phyloP scores from a whole-genome alignment of 2,888 invertebrate species.

The Scaptomyza reducta region DNA sequence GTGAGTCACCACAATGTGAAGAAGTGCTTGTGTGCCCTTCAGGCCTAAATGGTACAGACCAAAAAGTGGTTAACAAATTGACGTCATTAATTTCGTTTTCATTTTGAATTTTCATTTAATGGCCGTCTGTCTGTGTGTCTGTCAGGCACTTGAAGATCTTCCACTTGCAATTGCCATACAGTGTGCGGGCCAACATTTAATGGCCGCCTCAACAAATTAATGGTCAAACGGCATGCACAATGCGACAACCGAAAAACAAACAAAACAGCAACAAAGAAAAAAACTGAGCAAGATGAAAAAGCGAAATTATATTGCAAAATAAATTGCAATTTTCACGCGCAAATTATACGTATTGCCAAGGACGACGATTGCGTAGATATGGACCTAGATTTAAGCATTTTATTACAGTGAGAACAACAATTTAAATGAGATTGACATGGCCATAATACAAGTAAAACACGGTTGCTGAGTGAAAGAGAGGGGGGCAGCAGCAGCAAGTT shows the following conservation, averaged over 20 bases:
- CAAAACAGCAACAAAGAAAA: not conserved
- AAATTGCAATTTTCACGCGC: conserved; percentile 57
- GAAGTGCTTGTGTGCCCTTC: conserved; percentile 41
- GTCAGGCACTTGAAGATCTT: conserved; percentile 37
- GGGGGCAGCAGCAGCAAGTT: conserved; percentile 3
- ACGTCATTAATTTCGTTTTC: conserved; percentile 59
- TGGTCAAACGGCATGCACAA: conserved; percentile 51
- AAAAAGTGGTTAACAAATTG: conserved; percentile 28
- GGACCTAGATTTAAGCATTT: conserved; percentile 82
- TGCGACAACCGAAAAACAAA: conserved; percentile 33
- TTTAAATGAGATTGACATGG: conserved; percentile 72
- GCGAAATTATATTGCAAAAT: conserved; percentile 44
- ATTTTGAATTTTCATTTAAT: conserved; percentile 24
- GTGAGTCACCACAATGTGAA: not conserved
- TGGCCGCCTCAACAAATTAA: conserved; percentile 42
- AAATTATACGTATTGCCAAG: conserved; percentile 67
- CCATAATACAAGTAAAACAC: conserved; percentile 29
- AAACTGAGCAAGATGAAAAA: conserved; percentile 10
- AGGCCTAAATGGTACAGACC: not conserved
- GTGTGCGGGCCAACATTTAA: conserved; percentile 34
- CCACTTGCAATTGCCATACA: conserved; percentile 41
- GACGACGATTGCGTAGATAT: conserved; percentile 83
- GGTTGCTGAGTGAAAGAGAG: no score
- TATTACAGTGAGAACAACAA: conserved; percentile 75
- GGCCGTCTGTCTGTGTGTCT: conserved; percentile 12